Percentiles rank a stretch among this genome's conserved stretches.
Conservation (phyloP, 1,140 invertebrate genomes). For the Leptinotarsa defecta region DNA sequence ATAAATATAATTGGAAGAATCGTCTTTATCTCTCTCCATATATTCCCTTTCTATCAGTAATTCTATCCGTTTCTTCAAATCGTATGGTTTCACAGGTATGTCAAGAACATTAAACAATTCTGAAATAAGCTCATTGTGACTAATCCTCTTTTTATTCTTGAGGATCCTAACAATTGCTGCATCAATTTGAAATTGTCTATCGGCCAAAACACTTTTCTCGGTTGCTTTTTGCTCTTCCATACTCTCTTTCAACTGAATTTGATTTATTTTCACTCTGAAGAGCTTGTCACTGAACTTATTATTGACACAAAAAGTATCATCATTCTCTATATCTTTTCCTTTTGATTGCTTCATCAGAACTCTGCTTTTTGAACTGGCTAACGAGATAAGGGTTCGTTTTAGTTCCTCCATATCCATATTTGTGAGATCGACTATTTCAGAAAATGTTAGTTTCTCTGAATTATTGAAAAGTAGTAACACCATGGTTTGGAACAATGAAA, state of each 20-base stretch:
- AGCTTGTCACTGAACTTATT: conserved; percentile 94
- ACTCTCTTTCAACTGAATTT: conserved; percentile 99
- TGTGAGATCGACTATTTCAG: conserved; percentile 86
- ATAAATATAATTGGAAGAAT: conserved; percentile 48
- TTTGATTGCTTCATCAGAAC: conserved; percentile 86
- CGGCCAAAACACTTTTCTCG: conserved; percentile 95
- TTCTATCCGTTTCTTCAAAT: conserved; percentile 52
- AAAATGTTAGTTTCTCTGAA: conserved; percentile 69
- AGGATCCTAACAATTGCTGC: conserved; percentile 98
- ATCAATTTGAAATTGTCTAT: conserved; percentile 98
- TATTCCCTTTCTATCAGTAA: conserved; percentile 51
- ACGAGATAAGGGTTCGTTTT: conserved; percentile 88
- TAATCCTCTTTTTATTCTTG: conserved; percentile 95
- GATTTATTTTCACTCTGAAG: conserved; percentile 97
- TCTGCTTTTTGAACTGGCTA: conserved; percentile 92
- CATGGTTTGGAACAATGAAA: conserved; percentile 94
- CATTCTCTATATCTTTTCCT: conserved; percentile 80
- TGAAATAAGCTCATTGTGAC: conserved; percentile 91
- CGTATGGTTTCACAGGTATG: conserved; percentile 84
- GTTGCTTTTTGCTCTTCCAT: conserved; percentile 92
- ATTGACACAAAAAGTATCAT: conserved; percentile 89
- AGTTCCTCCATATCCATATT: conserved; percentile 90
- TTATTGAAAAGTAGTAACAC: conserved; percentile 94
- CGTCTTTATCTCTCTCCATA: conserved; percentile 47
- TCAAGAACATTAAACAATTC: conserved; percentile 96